Evolutionary conservation across 2,797 vertebrate genomes (phyloP), one percentile per base, ranked within the genome.

Genomic region (Trachops cirrhosus): DNA sequence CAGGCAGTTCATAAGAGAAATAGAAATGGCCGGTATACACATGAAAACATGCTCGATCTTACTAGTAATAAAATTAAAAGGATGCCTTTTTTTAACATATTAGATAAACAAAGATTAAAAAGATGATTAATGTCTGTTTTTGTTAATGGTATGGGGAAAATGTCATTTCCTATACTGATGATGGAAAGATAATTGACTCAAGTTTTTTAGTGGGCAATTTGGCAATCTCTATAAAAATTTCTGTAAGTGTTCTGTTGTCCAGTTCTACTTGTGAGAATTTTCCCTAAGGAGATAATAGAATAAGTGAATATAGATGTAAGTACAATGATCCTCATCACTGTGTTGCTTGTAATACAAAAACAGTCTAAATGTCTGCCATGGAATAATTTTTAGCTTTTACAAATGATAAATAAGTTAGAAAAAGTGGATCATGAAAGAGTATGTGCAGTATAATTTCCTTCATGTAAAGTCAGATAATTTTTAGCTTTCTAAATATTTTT

Each of bases 361-460:
- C 19, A 52, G 29, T 94, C 34, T 93, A 85, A 93, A 62, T 90
- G 19, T 91, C 59, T 82, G 32, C 71, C 82, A 26, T 93, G 57
- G 37, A 94, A 48, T 93, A 10, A 41, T 29, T 86, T 93, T 77
- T 86, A 64, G n/a, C 22, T 94, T 32, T 85, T 94, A 79, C 67
- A 96, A 97, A 92, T 4, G 52, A 54, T 54, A 54, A 21, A 62
- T 62, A 90, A 80, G 37, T 85, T 94, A 71, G 73, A 74, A 93
- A 93, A 83, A 57, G 12, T 59, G 21, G 32, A 73, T 75, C 67
- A 50, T 7, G 11, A 77, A 95, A 77, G 82, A 88, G 5, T 85
- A 73, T 86, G 16, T 95, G 4, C 52, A 83, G 4, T 89, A 73
- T 77, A 21, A 68, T 57, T 24, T 26, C 19, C 37, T 95, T 85